Conservation (phyloP, 2,113 vertebrate species). For the Anser cygnoides region DNA sequence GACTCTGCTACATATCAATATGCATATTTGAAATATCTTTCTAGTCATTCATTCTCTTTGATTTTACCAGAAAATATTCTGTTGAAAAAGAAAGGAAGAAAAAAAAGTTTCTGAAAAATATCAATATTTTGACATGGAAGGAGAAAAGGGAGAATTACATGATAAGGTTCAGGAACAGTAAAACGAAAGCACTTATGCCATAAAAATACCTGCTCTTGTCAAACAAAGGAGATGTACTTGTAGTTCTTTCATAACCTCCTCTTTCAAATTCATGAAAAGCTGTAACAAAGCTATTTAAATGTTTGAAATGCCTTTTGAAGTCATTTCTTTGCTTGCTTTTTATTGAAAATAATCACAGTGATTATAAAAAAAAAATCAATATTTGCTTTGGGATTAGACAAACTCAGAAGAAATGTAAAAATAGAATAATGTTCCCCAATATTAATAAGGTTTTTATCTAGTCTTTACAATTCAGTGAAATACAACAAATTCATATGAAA, state of each 20-base stretch:
- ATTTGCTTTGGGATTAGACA: constrained; percentile 50
- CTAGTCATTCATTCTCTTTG: constrained; percentile 82
- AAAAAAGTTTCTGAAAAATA: constrained; percentile 72
- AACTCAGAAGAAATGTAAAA: constrained; percentile 40
- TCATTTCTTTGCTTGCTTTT: constrained; percentile 50
- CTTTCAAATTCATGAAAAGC: constrained; percentile 59
- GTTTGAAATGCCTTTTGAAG: constrained; percentile 48
- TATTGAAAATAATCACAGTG: constrained; percentile 53
- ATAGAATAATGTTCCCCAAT: neutral
- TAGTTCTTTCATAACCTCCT: constrained; percentile 53
- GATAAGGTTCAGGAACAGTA: constrained; percentile 68
- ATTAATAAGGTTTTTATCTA: neutral
- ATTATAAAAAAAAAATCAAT: constrained; percentile 29
- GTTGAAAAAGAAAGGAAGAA: neutral
- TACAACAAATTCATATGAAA: constrained; percentile 39
- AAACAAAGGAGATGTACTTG: constrained; percentile 68
- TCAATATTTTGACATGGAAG: constrained; percentile 80
- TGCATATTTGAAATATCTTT: constrained; percentile 79
- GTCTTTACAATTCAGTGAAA: constrained; percentile 42
- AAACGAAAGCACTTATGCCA: constrained; percentile 72
- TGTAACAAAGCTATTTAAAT: constrained; percentile 51
- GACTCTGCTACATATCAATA: constrained; percentile 71
- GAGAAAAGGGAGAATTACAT: constrained; percentile 75
- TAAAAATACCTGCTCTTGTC: constrained; percentile 71
- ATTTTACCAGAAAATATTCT: constrained; percentile 76